Percentiles rank a stretch among this genome's conserved stretches.
These are phyloP conservation scores for Hypselothyrea guttata DNA, from an alignment of 2,888 invertebrate genomes.

Conservation along the genomic window DNA sequence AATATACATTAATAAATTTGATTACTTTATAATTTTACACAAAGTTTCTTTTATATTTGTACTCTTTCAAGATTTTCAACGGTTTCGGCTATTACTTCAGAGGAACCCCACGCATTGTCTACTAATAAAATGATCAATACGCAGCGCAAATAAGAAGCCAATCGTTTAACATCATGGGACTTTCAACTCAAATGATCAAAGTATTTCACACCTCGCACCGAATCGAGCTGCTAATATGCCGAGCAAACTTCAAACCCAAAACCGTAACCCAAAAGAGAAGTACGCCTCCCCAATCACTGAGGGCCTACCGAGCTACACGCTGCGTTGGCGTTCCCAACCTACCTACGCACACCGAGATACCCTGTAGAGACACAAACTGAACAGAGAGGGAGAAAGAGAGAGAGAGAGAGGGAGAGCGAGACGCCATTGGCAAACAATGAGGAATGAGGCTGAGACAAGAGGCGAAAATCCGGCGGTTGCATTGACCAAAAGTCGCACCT, in stretches of 20 bases:
- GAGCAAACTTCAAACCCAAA: slow-evolving; percentile 21
- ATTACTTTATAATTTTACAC: no score
- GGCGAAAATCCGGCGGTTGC: slow-evolving; percentile 6
- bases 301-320: slow-evolving; percentile 41
- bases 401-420: slow-evolving; percentile 46
- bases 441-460: slow-evolving; percentile 2
- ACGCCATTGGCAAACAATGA: background rate
- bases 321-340: slow-evolving; percentile 34
- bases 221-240: slow-evolving; percentile 43
- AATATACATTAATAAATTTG: no score
- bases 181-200: slow-evolving; percentile 58
- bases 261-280: no score
- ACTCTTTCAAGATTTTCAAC: no score
- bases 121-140: slow-evolving; percentile 30
- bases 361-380: slow-evolving; percentile 57
- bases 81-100: no score
- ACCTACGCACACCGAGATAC: slow-evolving; percentile 24
- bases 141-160: slow-evolving; percentile 26
- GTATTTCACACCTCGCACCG: slow-evolving; percentile 67
- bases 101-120: background rate
- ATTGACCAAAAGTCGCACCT: slow-evolving; percentile 55
- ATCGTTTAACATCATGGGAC: slow-evolving; percentile 46
- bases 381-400: background rate
- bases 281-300: slow-evolving; percentile 47
- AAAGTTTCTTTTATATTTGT: no score